Evolutionary conservation across 2,113 vertebrate species (phyloP).

Genomic region (Polyodon spathula): DNA sequence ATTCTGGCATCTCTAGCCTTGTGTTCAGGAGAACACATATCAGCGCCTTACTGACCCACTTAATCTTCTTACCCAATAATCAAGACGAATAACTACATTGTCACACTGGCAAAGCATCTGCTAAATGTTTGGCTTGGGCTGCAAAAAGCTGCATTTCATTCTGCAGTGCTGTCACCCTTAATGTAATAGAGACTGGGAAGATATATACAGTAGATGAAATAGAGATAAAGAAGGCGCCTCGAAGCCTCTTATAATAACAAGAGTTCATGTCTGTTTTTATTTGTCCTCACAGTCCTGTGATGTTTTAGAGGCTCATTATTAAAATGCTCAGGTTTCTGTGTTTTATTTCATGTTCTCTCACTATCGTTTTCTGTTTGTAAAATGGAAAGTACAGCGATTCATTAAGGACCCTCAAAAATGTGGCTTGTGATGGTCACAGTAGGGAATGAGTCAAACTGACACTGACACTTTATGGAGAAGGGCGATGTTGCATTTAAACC

Average conservation of each 20-base stretch:
- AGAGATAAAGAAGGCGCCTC: neutral
- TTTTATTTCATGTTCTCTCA: too few species aligned
- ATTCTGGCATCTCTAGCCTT: constrained; percentile 7
- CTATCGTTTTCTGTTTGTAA: too few species aligned
- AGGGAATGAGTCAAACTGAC: too few species aligned
- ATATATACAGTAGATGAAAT: too few species aligned
- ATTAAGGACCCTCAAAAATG: too few species aligned
- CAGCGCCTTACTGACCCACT: constrained; percentile 6
- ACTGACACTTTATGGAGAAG: too few species aligned
- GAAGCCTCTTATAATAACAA: neutral
- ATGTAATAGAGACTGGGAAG: neutral
- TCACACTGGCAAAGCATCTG: neutral
- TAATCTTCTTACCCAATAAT: constrained; percentile 11
- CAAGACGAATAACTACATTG: constrained; percentile 12
- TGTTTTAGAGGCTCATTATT: too few species aligned
- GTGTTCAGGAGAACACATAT: neutral
- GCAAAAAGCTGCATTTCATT: neutral
- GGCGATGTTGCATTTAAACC: too few species aligned
- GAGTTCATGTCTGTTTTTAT: neutral
- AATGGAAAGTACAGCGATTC: too few species aligned
- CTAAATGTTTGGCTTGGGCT: constrained; percentile 7
- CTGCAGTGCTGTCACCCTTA: neutral
- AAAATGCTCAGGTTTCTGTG: too few species aligned
- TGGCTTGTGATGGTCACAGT: too few species aligned
- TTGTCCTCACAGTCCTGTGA: neutral